Percentiles rank a stretch among this genome's conserved stretches.
phyloP scores from a whole-genome alignment of 2,888 invertebrate species.

The Pristionchus japonicus region DNA sequence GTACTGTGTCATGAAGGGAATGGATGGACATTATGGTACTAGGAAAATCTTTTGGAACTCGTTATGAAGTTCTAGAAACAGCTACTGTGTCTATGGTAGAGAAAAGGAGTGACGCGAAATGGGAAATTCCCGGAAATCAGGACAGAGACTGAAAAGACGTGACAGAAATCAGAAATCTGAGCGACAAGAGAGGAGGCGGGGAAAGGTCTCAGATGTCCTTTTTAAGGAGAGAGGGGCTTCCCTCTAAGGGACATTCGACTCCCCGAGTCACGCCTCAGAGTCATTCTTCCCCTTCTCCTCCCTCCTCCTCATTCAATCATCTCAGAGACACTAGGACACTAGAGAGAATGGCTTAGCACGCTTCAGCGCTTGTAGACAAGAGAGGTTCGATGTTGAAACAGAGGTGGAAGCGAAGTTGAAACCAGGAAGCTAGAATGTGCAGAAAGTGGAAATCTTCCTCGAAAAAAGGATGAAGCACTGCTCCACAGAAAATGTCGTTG shows the following conservation, averaged over 20 bases:
- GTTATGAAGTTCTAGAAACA: too few species aligned
- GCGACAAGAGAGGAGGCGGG: background rate
- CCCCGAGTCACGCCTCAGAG: too few species aligned
- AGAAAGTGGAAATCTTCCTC: too few species aligned
- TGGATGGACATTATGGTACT: too few species aligned
- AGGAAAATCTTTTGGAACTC: too few species aligned
- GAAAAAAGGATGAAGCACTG: too few species aligned
- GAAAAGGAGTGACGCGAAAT: too few species aligned
- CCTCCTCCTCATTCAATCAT: slow-evolving; percentile 23
- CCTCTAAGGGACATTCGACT: background rate
- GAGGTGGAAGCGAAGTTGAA: background rate
- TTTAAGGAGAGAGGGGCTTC: background rate
- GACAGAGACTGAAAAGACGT: too few species aligned
- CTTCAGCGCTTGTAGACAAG: background rate
- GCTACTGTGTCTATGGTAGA: too few species aligned
- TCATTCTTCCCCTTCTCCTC: background rate
- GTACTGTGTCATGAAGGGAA: too few species aligned
- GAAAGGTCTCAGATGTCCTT: background rate
- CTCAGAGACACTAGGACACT: background rate
- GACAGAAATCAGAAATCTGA: background rate
- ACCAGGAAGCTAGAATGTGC: too few species aligned
- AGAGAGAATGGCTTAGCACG: slow-evolving; percentile 15
- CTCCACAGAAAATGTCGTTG: too few species aligned
- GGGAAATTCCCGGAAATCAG: background rate
- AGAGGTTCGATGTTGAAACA: background rate